Base-by-base conservation (phyloP, 35 echinoderm and acorn worm genomes). In the Strongylocentrotus purpuratus region DNA sequence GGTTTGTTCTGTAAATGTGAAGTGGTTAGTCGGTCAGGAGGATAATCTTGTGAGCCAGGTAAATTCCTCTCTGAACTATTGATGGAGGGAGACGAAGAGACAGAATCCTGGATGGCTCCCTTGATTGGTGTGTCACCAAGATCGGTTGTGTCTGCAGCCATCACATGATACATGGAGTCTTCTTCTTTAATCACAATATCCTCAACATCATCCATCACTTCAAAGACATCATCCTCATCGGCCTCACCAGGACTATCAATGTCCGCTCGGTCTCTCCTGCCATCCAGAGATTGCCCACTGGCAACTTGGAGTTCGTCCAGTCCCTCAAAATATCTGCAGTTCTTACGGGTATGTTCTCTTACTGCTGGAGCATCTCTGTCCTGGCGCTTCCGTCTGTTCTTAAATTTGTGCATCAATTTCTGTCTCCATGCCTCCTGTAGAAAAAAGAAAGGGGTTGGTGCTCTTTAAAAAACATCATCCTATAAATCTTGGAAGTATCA, bases 361-460 rank as follows among this genome's bases (percentile, higher is more conserved):
- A 93, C 91, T 0, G 20, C 48, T 6, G 91, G 91, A 32, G 25
- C 48, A 46, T 58, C 48, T 47, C 48, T 93, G 91, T 93, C 91
- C 31, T 58, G 14, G 17, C 91, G 91, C n/a, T 93, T 93, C 2
- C 91, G 47, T 14, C 31, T 50, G 91, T 93, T 93, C 91, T 93
- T 93, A 47, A 93, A 93, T 28, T 93, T 93, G 91, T 93, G 18
- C 91, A 93, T 93, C 48, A 93, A 32, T 93, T 58, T 47, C 48
- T 93, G 91, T 33, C 48, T 22, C 91, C 91, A 93, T 58, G 48
- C 46, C 31, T 93, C 91, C 91, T 93, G 31, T 58, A 0, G 46
- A 5, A 93, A 93, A 48, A 46, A 35, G 15, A 46, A 87, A 59
- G 35, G 35, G 52, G 11, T 59, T 41, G 35, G 35, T 41, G 35